A percentile compares a stretch with the other conserved stretches of the same genome.
phyloP scores from a whole-genome alignment of 2,888 invertebrate species.

The Spatulosminthurus flaviceps region DNA sequence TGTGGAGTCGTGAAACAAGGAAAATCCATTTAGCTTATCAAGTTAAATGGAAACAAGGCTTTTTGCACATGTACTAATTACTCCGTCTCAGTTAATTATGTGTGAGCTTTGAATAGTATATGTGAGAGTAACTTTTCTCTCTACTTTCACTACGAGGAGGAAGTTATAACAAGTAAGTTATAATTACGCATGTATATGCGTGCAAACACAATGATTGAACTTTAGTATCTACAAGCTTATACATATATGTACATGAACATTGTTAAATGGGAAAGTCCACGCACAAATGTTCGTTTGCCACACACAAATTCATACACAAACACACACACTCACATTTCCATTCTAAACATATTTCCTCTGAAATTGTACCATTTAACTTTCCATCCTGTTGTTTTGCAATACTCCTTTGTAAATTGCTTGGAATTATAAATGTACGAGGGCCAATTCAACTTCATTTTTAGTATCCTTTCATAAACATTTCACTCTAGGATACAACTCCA shows the following conservation, averaged over 20 bases:
- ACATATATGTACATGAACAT: too few relatives aligned
- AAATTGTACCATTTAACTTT: too few relatives aligned
- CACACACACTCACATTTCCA: not conserved
- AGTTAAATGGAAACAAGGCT: conserved; percentile 49
- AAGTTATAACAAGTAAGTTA: too few relatives aligned
- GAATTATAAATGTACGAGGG: not conserved
- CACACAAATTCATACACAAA: not conserved
- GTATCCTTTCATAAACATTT: too few relatives aligned
- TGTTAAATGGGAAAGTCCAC: not conserved
- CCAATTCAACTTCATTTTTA: too few relatives aligned
- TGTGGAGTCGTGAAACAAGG: conserved; percentile 49
- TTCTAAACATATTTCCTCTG: too few relatives aligned
- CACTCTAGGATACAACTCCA: too few relatives aligned
- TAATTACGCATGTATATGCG: too few relatives aligned
- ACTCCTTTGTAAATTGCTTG: not conserved
- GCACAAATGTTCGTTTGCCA: not conserved
- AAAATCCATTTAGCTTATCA: conserved; percentile 61
- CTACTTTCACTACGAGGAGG: not conserved
- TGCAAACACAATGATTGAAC: too few relatives aligned
- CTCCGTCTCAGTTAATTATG: conserved; percentile 51
- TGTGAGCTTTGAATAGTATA: not conserved
- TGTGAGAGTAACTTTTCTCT: conserved; percentile 3
- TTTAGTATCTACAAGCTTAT: not conserved
- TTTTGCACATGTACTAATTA: conserved; percentile 59
- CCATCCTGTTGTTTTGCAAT: conserved; percentile 2